Evolutionary conservation across 2,888 invertebrate genomes (phyloP), one percentile per base, ranked within the genome.

Genomic region (Elgonia sp.): DNA sequence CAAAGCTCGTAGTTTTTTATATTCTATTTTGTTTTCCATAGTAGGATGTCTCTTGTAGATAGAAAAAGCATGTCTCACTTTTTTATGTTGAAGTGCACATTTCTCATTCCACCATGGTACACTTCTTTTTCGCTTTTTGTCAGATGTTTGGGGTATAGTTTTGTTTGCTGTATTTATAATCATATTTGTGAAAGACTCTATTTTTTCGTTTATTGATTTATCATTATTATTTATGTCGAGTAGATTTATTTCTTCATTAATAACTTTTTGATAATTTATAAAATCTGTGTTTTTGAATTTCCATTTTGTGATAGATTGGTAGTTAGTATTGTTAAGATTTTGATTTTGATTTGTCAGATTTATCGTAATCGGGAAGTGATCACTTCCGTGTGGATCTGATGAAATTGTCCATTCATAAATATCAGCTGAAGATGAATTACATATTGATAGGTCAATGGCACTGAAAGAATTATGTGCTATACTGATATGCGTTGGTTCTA

Each of bases 371-470:
- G 89, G 91, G 50, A 84, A 90, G 37, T 91, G 90, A 50, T 91
- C 90, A 39, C 86, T 89, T 18, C 82, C 86, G 60, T 88, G 70
- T 9, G 82, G 16, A 0, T 90, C 70, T 0, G 69, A 50, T 0
- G 62, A 5, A 4, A 55, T 77, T 9, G 60, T 14, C 65, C 77
- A 77, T 65, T 77, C 77, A 20, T 8, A 57, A 8, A 2, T 57
- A 7, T 62, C 14, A 7, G 84, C 72, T 9, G 90, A 75, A 0
- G 40, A 57, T 1, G 83, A 21, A 21, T 75, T 79, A 18, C 87
- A 81, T 0, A 91, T 9, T 0, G 79, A 37, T 14, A 91, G 39
- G n/a, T 92, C 90, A 16, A 92, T 90, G 5, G 87, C 77, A n/a
- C 88, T 89, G 9, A 69, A 42, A 6, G 69, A 37, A 12, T 80